Evolutionary conservation across 2,888 invertebrate species (phyloP), one percentile per base, ranked within the genome.

Genomic region (Saturnia pavonia): DNA sequence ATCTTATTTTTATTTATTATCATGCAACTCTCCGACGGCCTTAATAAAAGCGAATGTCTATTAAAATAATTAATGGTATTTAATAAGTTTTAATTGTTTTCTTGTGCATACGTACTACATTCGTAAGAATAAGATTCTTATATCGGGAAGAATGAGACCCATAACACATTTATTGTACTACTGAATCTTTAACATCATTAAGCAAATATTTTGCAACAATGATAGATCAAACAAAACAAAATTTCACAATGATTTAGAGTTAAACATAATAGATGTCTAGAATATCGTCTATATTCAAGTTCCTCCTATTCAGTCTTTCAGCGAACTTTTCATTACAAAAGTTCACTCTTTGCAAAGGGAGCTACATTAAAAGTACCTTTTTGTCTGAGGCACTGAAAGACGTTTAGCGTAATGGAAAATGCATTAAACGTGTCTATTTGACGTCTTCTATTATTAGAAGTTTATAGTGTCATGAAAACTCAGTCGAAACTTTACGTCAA

Each of bases 291-390:
- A n/a, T 22, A 65, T 11, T 19, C 68, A 68, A 45, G 40, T 54
- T 34, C 12, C 34, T 54, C n/a, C 54, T 68, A 68, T 68, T 54
- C 27, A 68, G 57, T n/a, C 40, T 54, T 68, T 54, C 54, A 54
- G 54, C n/a, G 40, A 40, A 65, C 54, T 54, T 68, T 68, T 54
- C 40, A 54, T 51, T 54, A 40, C 68, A 54, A 68, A 68, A 68
- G 68, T 54, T 65, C 65, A 34, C 57, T 57, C 54, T 68, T 48
- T 54, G 40, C 54, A 68, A 54, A 27, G 40, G 25, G 51, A 68
- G 68, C 27, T 54, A 68, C 54, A 54, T 68, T 68, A 68, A 68
- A 34, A 54, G n/a, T 68, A n/a, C n/a, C 54, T 51, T 68, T 68
- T 68, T 54, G 57, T 40, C 34, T 40, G 68, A 27, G 11, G 65